Base-by-base conservation (phyloP, 2,113 vertebrate genomes). In the Larimichthys crocea region DNA sequence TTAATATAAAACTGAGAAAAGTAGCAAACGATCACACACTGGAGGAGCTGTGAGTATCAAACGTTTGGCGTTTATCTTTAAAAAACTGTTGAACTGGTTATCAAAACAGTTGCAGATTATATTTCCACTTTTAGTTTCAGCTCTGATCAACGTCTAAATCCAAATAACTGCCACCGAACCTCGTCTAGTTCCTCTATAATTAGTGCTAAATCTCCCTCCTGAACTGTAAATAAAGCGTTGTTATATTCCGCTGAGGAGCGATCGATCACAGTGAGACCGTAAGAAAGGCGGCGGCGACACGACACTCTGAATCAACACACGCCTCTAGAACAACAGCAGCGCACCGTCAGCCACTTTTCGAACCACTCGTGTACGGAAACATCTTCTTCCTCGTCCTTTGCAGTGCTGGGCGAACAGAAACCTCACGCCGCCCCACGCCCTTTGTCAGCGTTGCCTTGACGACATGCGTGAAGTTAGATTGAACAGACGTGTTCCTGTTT, bases 401-500 rank as follows among this genome's bases (percentile, higher is more conserved):
- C 48, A 2, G 60, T 44, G 8, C 61, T 0, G 42, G 5, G 52
- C 16, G 17, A 57, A 35, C 66, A 49, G 63, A 40, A 17, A 9
- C 46, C 8, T 29, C 7, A 9, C 5, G 22, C 26, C 24, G 0
- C 12, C 35, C 44, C 3, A 11, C 2, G 12, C n/a, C 19, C 19
- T 19, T 10, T 10, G 8, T 10, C 74, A 65, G 56, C 31, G 65
- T 22, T 8, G 16, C 60, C 14, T 17, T 3, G 31, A 26, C 49
- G 8, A 10, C 56, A 22, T 2, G 8, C 35, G 29, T 10, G 69
- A 46, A 53, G 79, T 44, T 74, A 46, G 66, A 44, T 22, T 3
- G 17, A 73, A 69, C 68, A 26, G 49, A 81, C 42, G 48, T 29
- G 69, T 75, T 83, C 67, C 59, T 40, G 20, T 8, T 55, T 24